Percentiles rank a stretch among this genome's conserved stretches.
Conservation (phyloP, 2,113 vertebrate genomes). For the Ardeotis arabs region DNA sequence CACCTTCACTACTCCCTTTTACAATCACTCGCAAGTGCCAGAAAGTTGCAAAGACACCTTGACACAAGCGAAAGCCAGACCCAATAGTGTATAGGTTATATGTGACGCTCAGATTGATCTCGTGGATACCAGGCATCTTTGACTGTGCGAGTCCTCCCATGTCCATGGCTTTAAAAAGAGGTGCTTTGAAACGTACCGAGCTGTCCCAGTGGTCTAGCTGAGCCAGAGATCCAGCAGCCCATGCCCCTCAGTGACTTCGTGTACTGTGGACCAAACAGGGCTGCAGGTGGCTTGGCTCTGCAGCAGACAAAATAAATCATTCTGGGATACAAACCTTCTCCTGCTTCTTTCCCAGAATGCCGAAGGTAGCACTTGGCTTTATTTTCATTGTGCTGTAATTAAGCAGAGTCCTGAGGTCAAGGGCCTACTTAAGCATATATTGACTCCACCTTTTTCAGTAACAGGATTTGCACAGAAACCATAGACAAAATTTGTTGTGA, state of each 20-base stretch:
- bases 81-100: background rate
- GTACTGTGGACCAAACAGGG: background rate
- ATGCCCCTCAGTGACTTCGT: background rate
- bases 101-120: rapidly evolving
- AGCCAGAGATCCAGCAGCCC: background rate
- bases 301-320: background rate
- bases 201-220: rapidly evolving
- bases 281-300: background rate
- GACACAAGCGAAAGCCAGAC: background rate
- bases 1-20: background rate
- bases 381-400: background rate
- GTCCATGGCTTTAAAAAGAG: background rate
- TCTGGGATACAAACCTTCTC: background rate
- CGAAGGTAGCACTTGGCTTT: background rate
- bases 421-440: rapidly evolving
- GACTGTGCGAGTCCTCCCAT: rapidly evolving
- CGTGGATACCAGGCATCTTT: too few species aligned
- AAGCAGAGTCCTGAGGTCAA: background rate
- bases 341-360: background rate
- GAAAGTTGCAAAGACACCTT: background rate
- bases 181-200: background rate
- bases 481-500: background rate
- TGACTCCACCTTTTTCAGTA: background rate
- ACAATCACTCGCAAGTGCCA: background rate
- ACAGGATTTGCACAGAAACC: rapidly evolving